A percentile compares a stretch with the other conserved stretches of the same genome.
These are phyloP conservation scores for Oncorhynchus nerka DNA, from an alignment of 2,113 vertebrate species.

Conservation along the genomic window DNA sequence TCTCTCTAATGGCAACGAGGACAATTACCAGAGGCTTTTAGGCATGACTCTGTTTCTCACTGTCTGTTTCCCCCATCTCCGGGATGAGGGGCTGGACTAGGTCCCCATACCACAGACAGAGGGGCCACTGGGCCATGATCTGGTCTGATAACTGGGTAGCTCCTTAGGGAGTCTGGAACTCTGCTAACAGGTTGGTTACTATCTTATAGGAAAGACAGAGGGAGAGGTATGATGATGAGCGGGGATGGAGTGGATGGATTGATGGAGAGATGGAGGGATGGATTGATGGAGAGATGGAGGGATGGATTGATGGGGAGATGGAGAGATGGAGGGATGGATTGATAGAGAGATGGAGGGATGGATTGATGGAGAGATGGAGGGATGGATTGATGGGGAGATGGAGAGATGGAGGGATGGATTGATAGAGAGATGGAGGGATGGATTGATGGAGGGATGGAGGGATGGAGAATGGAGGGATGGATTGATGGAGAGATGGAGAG, in stretches of 20 bases:
- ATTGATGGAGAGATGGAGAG: no score
- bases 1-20: slow-evolving; percentile 75
- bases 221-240: neutral
- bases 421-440: no score
- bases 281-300: no score
- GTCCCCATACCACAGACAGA: slow-evolving; percentile 48
- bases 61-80: neutral
- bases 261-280: no score
- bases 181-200: slow-evolving; percentile 14
- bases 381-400: no score
- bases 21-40: slow-evolving; percentile 77
- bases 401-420: no score
- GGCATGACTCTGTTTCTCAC: slow-evolving; percentile 61
- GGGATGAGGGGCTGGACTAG: no score
- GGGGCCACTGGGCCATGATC: slow-evolving; percentile 52
- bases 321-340: fast-evolving
- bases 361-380: no score
- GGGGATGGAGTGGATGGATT: neutral
- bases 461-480: no score
- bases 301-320: no score
- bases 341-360: no score
- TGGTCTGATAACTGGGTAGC: slow-evolving; percentile 45
- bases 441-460: no score
- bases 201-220: neutral
- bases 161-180: slow-evolving; percentile 41